Base-by-base conservation (phyloP, 2,888 invertebrate species). In the Sminthurides aquaticus region DNA sequence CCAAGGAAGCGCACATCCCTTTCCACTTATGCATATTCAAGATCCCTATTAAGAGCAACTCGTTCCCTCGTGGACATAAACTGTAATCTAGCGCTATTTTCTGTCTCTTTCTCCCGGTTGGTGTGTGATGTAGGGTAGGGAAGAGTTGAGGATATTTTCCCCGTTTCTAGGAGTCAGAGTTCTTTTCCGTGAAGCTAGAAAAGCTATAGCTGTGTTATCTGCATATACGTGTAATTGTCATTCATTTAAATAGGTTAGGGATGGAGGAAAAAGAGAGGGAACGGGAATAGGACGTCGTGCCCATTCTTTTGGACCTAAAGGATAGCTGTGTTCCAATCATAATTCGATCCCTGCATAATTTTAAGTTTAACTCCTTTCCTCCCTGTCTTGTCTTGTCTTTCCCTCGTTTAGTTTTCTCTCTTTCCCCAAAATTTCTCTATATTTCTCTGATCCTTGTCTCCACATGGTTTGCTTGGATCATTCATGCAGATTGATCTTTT, bases 401-500 rank as follows among this genome's bases (percentile, higher is more conserved):
- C 43, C 43, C 43, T 15, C 15, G 43, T 34, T 11, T 15, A 11
- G 5, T 34, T 34, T 15, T 34, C 43, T 34, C n/a, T n/a, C n/a
- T 34, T 34, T 34, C 43, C 15, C 15, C 43, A 15, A 15, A 34
- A 34, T 11, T 34, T 34, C 43, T 15, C 43, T 34, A 15, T 34
- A 34, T 34, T 34, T 34, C 43, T 15, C 43, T 22, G 29, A 28
- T 56, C 55, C 56, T 60, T 62, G 26, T 43, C 25, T 54, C 61
- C 5, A 27, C n/a, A 3, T 64, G 1, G 48, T 56, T 56, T 56
- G 22, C 26, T 25, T 25, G 28, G 28, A 3, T 52, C 52, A 60
- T 48, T 60, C 60, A 60, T 60, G 60, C 60, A 26, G 28, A 20
- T 43, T 59, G 48, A 59, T 59, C 59, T 59, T 49, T 59, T 59